A percentile compares a stretch with the other conserved stretches of the same genome.
phyloP scores from a whole-genome alignment of 2,113 vertebrate species.

The Spermophilus dauricus region DNA sequence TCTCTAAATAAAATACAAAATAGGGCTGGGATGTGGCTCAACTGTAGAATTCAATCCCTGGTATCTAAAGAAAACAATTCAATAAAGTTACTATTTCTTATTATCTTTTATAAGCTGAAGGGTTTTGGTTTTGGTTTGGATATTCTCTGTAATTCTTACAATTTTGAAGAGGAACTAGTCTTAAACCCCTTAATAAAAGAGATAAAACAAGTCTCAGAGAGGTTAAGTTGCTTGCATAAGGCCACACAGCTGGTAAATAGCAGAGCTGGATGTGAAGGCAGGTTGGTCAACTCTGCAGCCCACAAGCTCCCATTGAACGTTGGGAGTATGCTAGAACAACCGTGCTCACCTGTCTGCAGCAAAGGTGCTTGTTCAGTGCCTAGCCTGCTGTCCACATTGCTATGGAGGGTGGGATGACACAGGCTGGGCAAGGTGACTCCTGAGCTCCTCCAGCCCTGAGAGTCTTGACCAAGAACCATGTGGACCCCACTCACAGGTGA shows the following conservation, averaged over 20 bases:
- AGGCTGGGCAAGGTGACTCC: neutral
- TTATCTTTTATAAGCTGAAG: neutral
- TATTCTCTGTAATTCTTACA: neutral
- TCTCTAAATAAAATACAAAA: too few relatives aligned
- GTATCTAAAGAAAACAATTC: neutral
- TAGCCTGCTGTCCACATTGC: neutral
- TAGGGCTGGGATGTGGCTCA: too few relatives aligned
- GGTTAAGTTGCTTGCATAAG: neutral
- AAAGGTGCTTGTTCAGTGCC: neutral
- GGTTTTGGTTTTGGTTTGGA: too few relatives aligned
- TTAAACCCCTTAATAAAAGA: neutral
- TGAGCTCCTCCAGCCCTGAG: neutral
- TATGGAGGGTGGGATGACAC: neutral
- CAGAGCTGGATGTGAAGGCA: neutral
- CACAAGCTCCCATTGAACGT: neutral
- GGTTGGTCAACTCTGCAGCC: neutral
- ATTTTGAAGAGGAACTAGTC: neutral
- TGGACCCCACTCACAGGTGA: neutral
- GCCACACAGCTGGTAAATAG: neutral
- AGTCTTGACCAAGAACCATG: neutral
- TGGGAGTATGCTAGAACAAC: accelerated
- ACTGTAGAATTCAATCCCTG: too few relatives aligned
- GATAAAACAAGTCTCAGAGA: neutral
- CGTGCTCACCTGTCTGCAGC: neutral
- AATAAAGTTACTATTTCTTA: neutral